Evolutionary conservation across 2,113 vertebrate genomes (phyloP), one percentile per base, ranked within the genome.

Genomic region (Glaucomys volans): DNA sequence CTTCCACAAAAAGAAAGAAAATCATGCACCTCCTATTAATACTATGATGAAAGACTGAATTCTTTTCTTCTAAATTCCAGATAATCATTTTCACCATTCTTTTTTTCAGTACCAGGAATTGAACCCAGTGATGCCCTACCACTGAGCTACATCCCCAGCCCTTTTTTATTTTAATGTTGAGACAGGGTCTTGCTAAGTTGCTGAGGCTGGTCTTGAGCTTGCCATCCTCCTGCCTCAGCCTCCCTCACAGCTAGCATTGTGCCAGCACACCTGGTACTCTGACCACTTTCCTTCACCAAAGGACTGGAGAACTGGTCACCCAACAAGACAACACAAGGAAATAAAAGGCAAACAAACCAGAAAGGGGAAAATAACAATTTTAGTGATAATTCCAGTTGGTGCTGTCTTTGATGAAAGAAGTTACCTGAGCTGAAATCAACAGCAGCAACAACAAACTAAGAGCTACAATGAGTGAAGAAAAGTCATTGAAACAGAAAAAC

Each of bases 21-120:
- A 32, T 18, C 52, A 37, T 44, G n/a, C 13, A 11, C 44, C 54
- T 64, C 30, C 18, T 59, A 26, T 59, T 1, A 24, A 24, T 59
- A 9, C 57, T 59, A 59, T 66, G 64, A n/a, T 87, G 32, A 81
- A 86, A 86, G 26, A 96, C 72, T 74, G 32, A 90, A 81, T 75
- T 37, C 9, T 32, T n/a, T 80, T 75, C 57, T 22, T 10, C 67
- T 80, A 87, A 80, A 91, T 59, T 69, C 57, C 80, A 71, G n/a
- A 30, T 82, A 52, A 40, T 67, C 4, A 10, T 20, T 90, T 44
- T 80, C 32, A 80, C 14, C 32, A 44, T 32, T 52, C 8, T 59
- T 59, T 59, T 59, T 59, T 59, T 59, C 57, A 59, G 24, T 66
- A 66, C 30, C 26, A 32, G 64, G 64, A 10, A 32, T 32, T 66